Conservation (phyloP, 2,113 vertebrate species). For the Serilophus lunatus region DNA sequence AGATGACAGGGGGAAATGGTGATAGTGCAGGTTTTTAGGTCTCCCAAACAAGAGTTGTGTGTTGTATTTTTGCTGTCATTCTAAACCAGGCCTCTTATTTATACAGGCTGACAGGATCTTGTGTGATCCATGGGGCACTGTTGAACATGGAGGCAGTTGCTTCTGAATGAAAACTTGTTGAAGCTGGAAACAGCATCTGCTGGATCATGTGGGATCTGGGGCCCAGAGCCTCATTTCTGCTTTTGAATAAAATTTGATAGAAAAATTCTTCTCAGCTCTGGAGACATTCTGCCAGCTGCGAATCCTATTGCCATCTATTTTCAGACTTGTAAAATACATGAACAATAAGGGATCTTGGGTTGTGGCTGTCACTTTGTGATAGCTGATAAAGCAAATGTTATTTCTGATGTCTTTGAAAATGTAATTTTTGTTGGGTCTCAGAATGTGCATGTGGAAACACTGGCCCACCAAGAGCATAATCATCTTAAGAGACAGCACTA, state of each 20-base stretch:
- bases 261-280: conserved; percentile 20
- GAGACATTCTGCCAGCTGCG: conserved; percentile 4
- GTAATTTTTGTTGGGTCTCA: background rate
- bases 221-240: conserved; percentile 12
- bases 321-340: background rate
- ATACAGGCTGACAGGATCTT: conserved; percentile 47
- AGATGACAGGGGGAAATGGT: background rate
- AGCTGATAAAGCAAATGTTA: conserved; percentile 6
- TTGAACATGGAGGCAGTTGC: conserved; percentile 47
- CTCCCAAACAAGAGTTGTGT: background rate
- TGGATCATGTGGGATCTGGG: conserved; percentile 34
- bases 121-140: conserved; percentile 28
- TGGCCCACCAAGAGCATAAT: background rate
- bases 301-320: background rate
- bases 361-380: background rate
- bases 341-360: background rate
- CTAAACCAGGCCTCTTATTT: conserved; percentile 57
- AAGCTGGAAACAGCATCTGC: conserved; percentile 53
- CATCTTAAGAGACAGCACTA: background rate
- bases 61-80: background rate
- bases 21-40: background rate
- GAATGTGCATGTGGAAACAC: background rate
- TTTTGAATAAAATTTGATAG: conserved; percentile 21
- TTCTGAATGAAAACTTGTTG: conserved; percentile 55
- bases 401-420: background rate